Evolutionary conservation across 2,888 invertebrate genomes (phyloP), one percentile per base, ranked within the genome.

Genomic region (Scaptomyza cyrtandrae): DNA sequence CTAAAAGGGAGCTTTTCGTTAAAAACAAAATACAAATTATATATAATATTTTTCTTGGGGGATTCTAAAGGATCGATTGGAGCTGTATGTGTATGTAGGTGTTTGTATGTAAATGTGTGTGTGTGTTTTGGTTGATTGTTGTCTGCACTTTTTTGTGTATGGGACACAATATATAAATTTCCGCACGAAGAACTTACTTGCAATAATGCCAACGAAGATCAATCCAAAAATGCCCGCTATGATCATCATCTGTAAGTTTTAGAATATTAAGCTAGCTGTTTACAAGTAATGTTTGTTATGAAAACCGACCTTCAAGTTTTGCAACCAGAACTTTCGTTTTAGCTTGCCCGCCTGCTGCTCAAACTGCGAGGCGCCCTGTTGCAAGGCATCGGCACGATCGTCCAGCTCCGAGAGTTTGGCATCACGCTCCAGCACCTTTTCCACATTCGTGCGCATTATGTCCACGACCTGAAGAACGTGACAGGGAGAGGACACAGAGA

Each of bases 281-380:
- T 4, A 7, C 2, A 24, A 2, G 0, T 14, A 10, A n/a, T n/a
- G 0, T 0, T 6, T 16, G 31, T 19, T 19, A 0, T 11, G 10
- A 4, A 2, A 27, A 69, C 52, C 49, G 90, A 95, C 95, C 95
- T 98, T 98, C 90, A 98, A 94, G 93, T 99, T 99, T 93, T 98
- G 98, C 95, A 98, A 95, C 98, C 98, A 99, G 92, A 97, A 98
- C 93, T 98, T 98, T 91, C 98, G 95, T 93, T 98, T 98, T 92
- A 98, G 94, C 93, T 98, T 98, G 89, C 98, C 98, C 67, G 98
- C 98, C 92, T 98, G 98, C 88, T 98, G 98, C 92, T 98, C 98
- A 92, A 99, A 99, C 90, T 98, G 97, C 90, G 98, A 98, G 55
- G 98, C 98, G 45, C 98, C 98, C 91, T 98, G 96, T 90, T 98